Evolutionary conservation across 2,888 invertebrate species (phyloP).

Genomic region (Amphimallon solstitiale): DNA sequence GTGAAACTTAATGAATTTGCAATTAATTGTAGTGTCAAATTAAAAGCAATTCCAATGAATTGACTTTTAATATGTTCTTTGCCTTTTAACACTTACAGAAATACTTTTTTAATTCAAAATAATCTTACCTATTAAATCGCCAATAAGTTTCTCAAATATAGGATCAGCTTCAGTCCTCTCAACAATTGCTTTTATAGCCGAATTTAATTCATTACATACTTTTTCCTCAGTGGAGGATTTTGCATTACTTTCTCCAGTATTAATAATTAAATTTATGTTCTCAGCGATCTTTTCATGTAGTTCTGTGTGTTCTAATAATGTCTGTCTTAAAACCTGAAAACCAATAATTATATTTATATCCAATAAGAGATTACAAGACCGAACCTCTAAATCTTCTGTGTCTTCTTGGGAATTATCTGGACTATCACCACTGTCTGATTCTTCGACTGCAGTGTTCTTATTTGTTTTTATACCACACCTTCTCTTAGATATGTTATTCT

Average conservation of each 20-base stretch:
- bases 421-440: constrained; percentile 30
- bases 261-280: constrained; percentile 61
- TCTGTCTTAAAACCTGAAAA: constrained; percentile 51
- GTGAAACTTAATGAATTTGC: too few species aligned
- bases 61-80: too few species aligned
- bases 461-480: constrained; percentile 16
- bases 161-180: constrained; percentile 66
- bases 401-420: constrained; percentile 35
- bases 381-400: constrained; percentile 22
- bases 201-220: constrained; percentile 58
- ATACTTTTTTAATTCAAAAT: too few species aligned
- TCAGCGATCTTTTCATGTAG: constrained; percentile 67
- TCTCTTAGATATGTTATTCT: neutral
- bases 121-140: constrained; percentile 61
- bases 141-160: constrained; percentile 64
- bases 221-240: neutral
- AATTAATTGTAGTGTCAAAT: too few species aligned
- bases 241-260: neutral
- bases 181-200: constrained; percentile 65
- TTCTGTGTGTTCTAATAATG: constrained; percentile 65
- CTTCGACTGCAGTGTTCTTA: constrained; percentile 13
- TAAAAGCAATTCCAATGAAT: too few species aligned
- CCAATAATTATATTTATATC: neutral
- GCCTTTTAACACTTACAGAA: too few species aligned
- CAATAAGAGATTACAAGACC: neutral